Base-by-base conservation (phyloP, 2,888 invertebrate species). In the Noctua janthina region DNA sequence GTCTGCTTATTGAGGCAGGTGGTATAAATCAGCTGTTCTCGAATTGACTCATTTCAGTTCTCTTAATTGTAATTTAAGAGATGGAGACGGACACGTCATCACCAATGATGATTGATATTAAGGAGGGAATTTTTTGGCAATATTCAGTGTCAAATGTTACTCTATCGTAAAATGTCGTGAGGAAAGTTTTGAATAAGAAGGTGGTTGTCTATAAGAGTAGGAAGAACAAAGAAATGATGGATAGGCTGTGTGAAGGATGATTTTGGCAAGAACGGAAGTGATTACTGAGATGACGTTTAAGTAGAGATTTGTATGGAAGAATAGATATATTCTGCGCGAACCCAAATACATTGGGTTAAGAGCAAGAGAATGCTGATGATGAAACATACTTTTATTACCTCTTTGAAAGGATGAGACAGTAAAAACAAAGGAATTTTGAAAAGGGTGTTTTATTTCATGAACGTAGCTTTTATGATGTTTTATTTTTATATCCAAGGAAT, bases 41-140 rank as follows among this genome's bases (percentile, higher is more conserved):
- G 67, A 70, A 75, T 87, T 89, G 89, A 89, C 79, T 88, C 83
- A 88, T 81, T 87, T 89, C 73, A 81, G 76, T 70, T 68, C 71
- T 79, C 74, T 79, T 87, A 86, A 89, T 85, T 87, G 77, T 74
- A 78, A 88, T 82, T 88, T 84, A 87, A 64, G 66, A 82, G 78
- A 67, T 56, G 77, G 62, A 35, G 35, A 64, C 70, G 59, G 84
- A 67, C 82, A 73, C 79, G 78, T 72, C 66, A 79, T 35, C 67
- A 74, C 49, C 69, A 71, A 74, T 79, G 81, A 76, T 71, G 67
- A 71, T 82, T 87, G 82, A 82, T 82, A 82, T 82, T 86, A 66
- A 39, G 76, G 66, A 13, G 46, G 23, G 43, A 76, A 1, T 77
- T 69, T 69, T 71, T 43, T 79, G 75, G 74, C 79, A 79, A 59